Evolutionary conservation across 2,888 invertebrate genomes (phyloP).

Genomic region (Metopia argyrocephala): DNA sequence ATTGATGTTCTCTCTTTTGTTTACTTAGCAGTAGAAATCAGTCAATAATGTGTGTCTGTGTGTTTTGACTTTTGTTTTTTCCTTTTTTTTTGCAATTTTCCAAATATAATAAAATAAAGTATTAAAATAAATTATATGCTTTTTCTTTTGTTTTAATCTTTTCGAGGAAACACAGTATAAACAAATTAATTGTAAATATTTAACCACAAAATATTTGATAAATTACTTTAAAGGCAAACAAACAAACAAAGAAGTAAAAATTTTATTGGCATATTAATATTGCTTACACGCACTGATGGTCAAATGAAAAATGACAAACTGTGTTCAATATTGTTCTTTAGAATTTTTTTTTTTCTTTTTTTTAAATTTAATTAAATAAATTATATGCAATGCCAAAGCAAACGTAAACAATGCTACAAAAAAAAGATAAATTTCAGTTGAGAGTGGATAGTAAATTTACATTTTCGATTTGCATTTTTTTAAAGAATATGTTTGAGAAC

Average conservation of each 20-base stretch:
- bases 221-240: background rate
- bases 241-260: background rate
- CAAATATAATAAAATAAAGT: background rate
- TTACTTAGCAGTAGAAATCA: constrained; percentile 26
- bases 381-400: too few species aligned
- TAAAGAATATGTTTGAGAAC: too few species aligned
- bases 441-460: too few species aligned
- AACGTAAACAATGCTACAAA: background rate
- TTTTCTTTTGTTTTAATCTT: background rate
- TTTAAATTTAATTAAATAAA: background rate
- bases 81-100: background rate
- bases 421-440: background rate
- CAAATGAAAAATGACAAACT: constrained; percentile 32
- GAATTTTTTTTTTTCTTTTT: background rate
- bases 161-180: background rate
- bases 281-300: constrained; percentile 19
- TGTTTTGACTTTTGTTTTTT: constrained; percentile 7
- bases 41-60: constrained; percentile 40
- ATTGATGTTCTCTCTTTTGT: constrained; percentile 28
- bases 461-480: too few species aligned
- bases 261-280: background rate
- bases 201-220: constrained; percentile 26
- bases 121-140: constrained; percentile 35
- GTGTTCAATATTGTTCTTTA: too few species aligned
- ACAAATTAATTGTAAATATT: constrained; percentile 28